phyloP scores from a whole-genome alignment of 2,797 vertebrate species.

The Periophthalmus magnuspinnatus region DNA sequence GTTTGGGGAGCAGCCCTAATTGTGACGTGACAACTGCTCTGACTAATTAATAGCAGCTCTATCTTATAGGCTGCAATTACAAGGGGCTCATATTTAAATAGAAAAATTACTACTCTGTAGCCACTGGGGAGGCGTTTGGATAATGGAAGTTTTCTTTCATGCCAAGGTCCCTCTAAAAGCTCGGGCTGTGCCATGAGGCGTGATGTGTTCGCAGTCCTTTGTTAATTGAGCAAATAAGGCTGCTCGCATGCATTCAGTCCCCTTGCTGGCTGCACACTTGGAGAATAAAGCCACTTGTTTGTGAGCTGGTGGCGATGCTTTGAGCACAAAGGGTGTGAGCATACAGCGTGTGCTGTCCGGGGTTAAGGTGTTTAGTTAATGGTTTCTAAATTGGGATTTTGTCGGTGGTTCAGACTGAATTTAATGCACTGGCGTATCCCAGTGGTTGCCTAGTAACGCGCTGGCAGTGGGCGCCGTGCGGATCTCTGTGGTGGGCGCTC shows the following conservation, averaged over 20 bases:
- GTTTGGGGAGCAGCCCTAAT: constrained; percentile 9
- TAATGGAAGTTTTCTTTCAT: constrained; percentile 7
- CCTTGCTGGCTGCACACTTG: constrained; percentile 30
- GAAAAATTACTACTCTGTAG: constrained; percentile 11
- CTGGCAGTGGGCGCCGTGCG: constrained; percentile 77
- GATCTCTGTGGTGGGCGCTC: constrained; percentile 74
- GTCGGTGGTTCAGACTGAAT: constrained; percentile 59
- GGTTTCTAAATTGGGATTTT: constrained; percentile 68
- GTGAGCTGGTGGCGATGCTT: constrained; percentile 30
- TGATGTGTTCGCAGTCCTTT: constrained; percentile 23
- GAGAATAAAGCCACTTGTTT: constrained; percentile 30
- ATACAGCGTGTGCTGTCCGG: constrained; percentile 29
- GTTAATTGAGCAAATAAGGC: constrained; percentile 22
- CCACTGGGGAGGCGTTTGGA: neutral
- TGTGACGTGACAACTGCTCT: constrained; percentile 12
- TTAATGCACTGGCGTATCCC: constrained; percentile 75
- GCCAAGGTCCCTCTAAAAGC: constrained; percentile 21
- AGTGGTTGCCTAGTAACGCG: constrained; percentile 80
- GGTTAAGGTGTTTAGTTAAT: constrained; percentile 57
- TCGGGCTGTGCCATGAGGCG: constrained; percentile 21
- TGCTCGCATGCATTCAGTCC: constrained; percentile 15
- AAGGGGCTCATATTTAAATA: constrained; percentile 22
- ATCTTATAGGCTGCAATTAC: constrained; percentile 21
- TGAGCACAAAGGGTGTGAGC: constrained; percentile 21
- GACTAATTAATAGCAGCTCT: constrained; percentile 8